phyloP scores from a whole-genome alignment of 2,888 invertebrate species.

The Andrena haemorrhoa region DNA sequence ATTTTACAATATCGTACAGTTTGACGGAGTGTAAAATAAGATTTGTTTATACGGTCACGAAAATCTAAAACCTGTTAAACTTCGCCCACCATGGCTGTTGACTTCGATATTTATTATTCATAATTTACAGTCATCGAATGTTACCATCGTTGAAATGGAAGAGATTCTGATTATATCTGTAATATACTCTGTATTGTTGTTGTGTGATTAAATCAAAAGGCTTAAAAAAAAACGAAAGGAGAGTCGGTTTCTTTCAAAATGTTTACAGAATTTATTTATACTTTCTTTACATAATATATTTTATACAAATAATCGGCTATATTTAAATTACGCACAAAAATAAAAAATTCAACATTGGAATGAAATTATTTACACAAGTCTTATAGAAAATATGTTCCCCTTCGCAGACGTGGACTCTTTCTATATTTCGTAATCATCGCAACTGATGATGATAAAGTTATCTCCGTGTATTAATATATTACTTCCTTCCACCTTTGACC shows the following conservation, averaged over 20 bases:
- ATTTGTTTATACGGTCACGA: constrained; percentile 11
- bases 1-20: neutral
- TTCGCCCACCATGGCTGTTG: constrained; percentile 57
- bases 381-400: constrained; percentile 31
- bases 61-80: constrained; percentile 33
- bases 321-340: neutral
- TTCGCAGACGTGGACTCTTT: constrained; percentile 4
- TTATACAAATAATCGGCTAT: neutral
- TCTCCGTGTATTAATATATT: constrained; percentile 21
- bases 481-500: constrained; percentile 47
- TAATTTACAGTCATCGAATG: constrained; percentile 74
- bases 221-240: constrained; percentile 35
- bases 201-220: constrained; percentile 83
- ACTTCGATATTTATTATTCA: constrained; percentile 66
- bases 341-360: constrained; percentile 14
- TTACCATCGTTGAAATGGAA: constrained; percentile 80
- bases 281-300: neutral
- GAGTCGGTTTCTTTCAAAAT: constrained; percentile 1
- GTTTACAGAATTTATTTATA: constrained; percentile 40
- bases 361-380: constrained; percentile 30
- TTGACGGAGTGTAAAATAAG: constrained; percentile 5
- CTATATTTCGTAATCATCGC: neutral
- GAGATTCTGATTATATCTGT: constrained; percentile 82
- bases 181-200: constrained; percentile 84
- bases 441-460: neutral